Evolutionary conservation across 2,113 vertebrate species (phyloP).

Genomic region (Sula dactylatra): DNA sequence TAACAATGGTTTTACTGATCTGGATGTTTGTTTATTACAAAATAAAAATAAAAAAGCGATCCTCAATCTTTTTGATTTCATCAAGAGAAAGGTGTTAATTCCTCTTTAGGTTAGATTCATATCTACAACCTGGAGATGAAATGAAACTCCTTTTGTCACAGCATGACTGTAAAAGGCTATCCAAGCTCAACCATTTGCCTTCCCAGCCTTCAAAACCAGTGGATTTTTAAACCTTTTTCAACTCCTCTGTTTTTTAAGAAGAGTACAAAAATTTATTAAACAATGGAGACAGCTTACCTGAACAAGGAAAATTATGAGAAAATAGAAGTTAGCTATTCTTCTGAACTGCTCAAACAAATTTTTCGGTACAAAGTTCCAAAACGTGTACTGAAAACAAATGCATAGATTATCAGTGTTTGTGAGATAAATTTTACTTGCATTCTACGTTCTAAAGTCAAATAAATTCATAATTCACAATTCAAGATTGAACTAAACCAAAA

Average conservation of each 20-base stretch:
- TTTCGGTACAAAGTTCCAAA: conserved; percentile 98
- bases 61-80: neutral
- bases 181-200: neutral
- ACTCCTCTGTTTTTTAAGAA: neutral
- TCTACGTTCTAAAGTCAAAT: neutral
- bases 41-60: neutral
- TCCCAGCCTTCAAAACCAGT: neutral
- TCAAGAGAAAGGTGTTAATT: neutral
- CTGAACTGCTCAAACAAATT: conserved; percentile 98
- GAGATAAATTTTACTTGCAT: neutral
- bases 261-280: neutral
- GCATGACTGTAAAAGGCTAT: neutral
- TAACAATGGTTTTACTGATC: neutral
- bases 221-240: neutral
- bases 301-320: conserved; percentile 98
- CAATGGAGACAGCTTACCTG: conserved; percentile 81
- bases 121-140: neutral
- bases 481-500: neutral
- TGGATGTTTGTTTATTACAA: neutral
- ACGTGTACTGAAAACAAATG: conserved; percentile 85
- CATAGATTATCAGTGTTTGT: neutral
- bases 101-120: neutral
- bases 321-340: conserved; percentile 98
- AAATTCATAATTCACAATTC: neutral
- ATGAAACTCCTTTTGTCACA: neutral